These are phyloP conservation scores for Heterotis niloticus DNA, from an alignment of 2,113 vertebrate genomes.

Conservation along the genomic window DNA sequence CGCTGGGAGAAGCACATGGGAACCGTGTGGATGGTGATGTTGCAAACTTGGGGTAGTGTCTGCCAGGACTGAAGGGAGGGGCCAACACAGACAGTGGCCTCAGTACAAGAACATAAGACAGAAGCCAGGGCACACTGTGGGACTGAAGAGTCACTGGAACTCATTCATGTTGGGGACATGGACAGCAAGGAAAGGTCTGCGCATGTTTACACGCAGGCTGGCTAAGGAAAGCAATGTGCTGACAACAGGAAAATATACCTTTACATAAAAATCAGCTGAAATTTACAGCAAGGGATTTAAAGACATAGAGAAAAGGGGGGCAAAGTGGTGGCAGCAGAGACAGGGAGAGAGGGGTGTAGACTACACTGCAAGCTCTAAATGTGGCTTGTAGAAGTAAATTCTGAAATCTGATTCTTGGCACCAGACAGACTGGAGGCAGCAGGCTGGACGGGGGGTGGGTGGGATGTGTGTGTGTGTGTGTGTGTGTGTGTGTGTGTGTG, in stretches of 20 bases:
- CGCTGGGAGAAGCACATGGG: neutral
- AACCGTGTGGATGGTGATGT: neutral
- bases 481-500: no score
- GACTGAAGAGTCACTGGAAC: neutral
- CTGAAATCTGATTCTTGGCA: slow-evolving; percentile 84
- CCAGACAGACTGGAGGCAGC: slow-evolving; percentile 82
- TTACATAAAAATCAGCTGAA: neutral
- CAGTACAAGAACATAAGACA: slow-evolving; percentile 9
- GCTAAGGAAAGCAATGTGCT: neutral
- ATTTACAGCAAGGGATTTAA: slow-evolving; percentile 8
- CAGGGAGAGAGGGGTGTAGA: slow-evolving; percentile 33
- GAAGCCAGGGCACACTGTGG: neutral
- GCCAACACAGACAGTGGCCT: slow-evolving; percentile 3
- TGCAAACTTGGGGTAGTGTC: neutral
- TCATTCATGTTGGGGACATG: neutral
- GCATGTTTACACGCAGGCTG: neutral
- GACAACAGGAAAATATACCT: neutral
- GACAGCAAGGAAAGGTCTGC: neutral
- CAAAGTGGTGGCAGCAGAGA: slow-evolving; percentile 20
- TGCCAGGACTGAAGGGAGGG: neutral
- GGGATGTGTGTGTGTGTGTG: no score
- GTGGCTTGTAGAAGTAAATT: slow-evolving; percentile 76
- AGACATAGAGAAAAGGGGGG: slow-evolving; percentile 20
- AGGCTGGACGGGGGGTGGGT: slow-evolving; percentile 30
- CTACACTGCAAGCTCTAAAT: slow-evolving; percentile 71